Base-by-base conservation (phyloP, 2,113 vertebrate species). In the Andinoacara biseriatus region DNA sequence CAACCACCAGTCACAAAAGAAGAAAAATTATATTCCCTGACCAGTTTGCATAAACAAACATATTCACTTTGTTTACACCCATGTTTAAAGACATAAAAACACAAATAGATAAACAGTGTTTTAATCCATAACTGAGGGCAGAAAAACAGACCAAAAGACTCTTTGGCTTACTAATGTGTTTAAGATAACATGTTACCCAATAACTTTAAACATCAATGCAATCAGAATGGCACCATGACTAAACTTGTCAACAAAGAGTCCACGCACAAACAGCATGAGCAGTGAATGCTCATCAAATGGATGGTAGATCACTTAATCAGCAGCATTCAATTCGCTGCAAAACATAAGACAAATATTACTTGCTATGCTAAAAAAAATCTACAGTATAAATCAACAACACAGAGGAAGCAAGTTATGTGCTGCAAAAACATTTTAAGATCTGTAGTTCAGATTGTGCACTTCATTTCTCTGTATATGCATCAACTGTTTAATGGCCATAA, bases 361-460 rank as follows among this genome's bases (percentile, higher is more conserved):
- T 29, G 2, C 13, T 33, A 29, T 54, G 24, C 35, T 57, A 13
- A 46, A 14, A 58, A 57, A 67, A 6, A 59, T 52, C 54, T 80
- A 35, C 60, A 43, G 29, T 58, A 13, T 67, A 33, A 76, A 46
- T 58, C 49, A 13, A 52, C 22, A 72, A 62, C 58, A 67, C 33
- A 78, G 31, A 74, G n/a, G 58, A 74, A 56, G 43, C 24, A 31
- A 33, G 7, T 40, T 33, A 10, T n/a, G 18, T 57, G 52, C 8
- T 69, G 33, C n/a, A n/a, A 52, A 82, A 82, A 67, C 49, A 57
- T 58, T 74, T 65, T 52, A 46, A 54, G 35, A 85, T 57, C 22
- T 52, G 29, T 60, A 65, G 15, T 67, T 0, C 35, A 67, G 49
- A 58, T n/a, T 80, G 15, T 10, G 54, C 18, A 24, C 65, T 56